phyloP scores from a whole-genome alignment of 2,113 vertebrate genomes.

The Dolichallabes microphthalmus region DNA sequence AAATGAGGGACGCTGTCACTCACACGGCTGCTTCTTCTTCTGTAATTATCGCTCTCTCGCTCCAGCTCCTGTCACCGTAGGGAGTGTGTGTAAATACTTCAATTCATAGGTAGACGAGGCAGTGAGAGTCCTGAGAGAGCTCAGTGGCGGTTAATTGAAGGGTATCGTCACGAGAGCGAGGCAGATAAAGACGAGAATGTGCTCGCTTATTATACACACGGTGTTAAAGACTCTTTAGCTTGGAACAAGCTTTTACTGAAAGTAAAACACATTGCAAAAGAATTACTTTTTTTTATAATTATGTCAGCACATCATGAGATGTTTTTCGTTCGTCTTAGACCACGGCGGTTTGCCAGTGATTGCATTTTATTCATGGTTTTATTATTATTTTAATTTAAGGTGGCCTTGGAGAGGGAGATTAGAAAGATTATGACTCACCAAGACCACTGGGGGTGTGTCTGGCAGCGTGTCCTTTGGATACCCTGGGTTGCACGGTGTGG shows the following conservation, averaged over 20 bases:
- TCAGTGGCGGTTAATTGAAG: slow-evolving; percentile 4
- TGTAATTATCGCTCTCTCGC: neutral
- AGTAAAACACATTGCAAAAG: neutral
- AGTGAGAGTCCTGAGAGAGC: neutral
- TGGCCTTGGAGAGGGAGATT: too few relatives aligned
- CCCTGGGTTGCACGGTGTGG: too few relatives aligned
- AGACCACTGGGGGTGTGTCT: too few relatives aligned
- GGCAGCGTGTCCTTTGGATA: too few relatives aligned
- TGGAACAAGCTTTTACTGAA: neutral
- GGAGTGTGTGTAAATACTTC: neutral
- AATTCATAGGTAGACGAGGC: neutral
- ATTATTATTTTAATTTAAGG: too few relatives aligned
- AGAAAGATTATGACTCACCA: too few relatives aligned
- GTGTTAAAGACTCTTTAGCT: neutral
- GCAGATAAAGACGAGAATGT: neutral
- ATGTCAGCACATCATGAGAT: neutral
- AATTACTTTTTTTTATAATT: neutral
- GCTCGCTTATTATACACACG: neutral
- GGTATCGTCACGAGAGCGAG: neutral
- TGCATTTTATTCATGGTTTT: neutral
- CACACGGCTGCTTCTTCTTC: neutral
- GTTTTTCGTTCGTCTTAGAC: neutral
- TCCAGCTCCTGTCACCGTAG: neutral
- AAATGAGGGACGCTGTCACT: slow-evolving; percentile 9
- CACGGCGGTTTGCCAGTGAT: neutral